Base-by-base conservation (phyloP, 2,888 invertebrate species). In the Cremastinae sp. region DNA sequence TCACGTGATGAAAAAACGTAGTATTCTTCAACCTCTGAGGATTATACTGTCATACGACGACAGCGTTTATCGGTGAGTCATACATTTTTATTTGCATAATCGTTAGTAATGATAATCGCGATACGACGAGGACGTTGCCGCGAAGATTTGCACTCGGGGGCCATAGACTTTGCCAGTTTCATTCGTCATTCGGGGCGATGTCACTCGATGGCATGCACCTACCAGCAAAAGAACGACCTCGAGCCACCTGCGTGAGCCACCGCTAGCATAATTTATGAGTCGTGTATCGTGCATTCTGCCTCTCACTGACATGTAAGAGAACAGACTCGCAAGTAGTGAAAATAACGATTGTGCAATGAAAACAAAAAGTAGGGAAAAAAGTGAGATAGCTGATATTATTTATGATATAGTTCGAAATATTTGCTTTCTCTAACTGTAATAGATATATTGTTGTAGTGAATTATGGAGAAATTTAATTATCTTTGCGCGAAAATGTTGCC, bases 31-130 rank as follows among this genome's bases (percentile, higher is more conserved):
- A 85, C 95, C 95, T 0, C 91, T 97, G 81, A 92, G 97, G 85
- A 97, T 97, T 84, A 93, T 96, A 78, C 92, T 97, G 81, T 93
- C 94, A 87, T 97, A 97, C 87, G 97, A 97, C 87, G 93, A 95
- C 81, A 97, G 97, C 85, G 96, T 97, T 54, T 96, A 95, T 91
- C 94, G 95, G 96, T 96, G 87, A 92, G 93, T 89, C 61, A 36
- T 20, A 9, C 43, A 20, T 49, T 61, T 71, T 68, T 66, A 69
- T 38, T 74, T 28, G 2, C 28, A 28, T 28, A 28, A 28, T 28
- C n/a, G 28, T 28, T 28, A 5, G 28, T 28, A 28, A 28, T 28
- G 34, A 14, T 62, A 56, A 58, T 28, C 16, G 16, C 45, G 16
- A 61, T 66, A 28, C 18, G 10, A 12, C 43, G 5, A n/a, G 2